Evolutionary conservation across 1,140 invertebrate species (phyloP), one percentile per base, ranked within the genome.

Genomic region (Odontomachus brunneus): DNA sequence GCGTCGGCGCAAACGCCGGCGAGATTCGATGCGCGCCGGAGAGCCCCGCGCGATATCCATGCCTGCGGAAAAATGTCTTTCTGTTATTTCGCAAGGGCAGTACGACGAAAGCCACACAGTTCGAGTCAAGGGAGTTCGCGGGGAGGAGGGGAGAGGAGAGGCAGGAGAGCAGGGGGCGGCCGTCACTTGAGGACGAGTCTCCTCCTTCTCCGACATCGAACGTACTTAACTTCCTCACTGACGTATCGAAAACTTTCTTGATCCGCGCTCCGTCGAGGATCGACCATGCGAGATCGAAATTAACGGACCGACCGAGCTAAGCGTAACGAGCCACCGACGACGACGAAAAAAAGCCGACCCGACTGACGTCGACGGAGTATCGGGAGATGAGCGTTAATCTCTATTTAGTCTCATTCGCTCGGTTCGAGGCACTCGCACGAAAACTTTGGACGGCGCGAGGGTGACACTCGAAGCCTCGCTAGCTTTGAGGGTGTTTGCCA

Each of bases 11-110:
- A 86, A 86, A 78, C 78, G 33, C 66, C 19, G 5, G 5, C 14
- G 48, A 11, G 3, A 7, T 7, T 74, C 63, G 57, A 69, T 26
- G 49, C 48, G n/a, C 29, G 33, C 33, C 63, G 38, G 19, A 14
- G 57, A 59, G 65, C 26, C 65, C 53, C 57, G 49, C 38, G 38
- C 3, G 75, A 84, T 83, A 78, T 72, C 87, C 67, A 80, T 69
- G 83, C 51, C 63, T 65, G 66, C 60, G 71, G 87, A 65, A 88
- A 88, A 83, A 88, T 88, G 83, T 88, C 86, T 78, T 75, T 85
- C 57, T 60, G 73, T 59, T 60, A 82, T 85, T 88, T 88, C 78
- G 82, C 66, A 73, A 83, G 85, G 84, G 78, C 84, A 85, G 88
- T 82, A 66, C 49, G 86, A 76, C 65, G 75, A 49, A 59, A 75